Percentiles rank a stretch among this genome's conserved stretches.
phyloP scores from a whole-genome alignment of 2,888 invertebrate species.

The Theodoxus fluviatilis region DNA sequence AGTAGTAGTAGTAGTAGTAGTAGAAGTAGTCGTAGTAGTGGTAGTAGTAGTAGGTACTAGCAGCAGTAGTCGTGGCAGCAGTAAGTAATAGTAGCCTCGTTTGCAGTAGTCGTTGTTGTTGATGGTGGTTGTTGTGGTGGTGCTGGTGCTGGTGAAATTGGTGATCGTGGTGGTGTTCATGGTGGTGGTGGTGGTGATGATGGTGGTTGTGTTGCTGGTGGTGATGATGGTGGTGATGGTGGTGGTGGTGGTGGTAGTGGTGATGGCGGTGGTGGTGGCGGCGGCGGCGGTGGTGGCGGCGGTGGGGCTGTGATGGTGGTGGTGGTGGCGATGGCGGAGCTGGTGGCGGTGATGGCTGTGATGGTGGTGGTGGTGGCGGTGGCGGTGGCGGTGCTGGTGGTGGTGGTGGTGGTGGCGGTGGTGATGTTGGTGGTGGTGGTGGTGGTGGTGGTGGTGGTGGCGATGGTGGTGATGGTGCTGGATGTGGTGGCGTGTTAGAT shows the following conservation, averaged over 20 bases:
- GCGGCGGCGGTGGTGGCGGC: not conserved
- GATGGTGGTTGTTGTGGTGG: too few species aligned
- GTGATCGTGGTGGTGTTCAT: not conserved
- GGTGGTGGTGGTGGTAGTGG: not conserved
- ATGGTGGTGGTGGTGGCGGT: not conserved
- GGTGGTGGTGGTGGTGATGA: not conserved
- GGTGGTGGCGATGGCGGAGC: not conserved
- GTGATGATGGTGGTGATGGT: not conserved
- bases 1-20: conserved; percentile 2
- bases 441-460: not conserved
- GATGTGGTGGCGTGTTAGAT: too few species aligned
- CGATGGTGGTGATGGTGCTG: not conserved
- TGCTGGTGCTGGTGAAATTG: too few species aligned
- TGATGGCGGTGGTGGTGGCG: not conserved
- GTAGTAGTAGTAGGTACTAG: not conserved
- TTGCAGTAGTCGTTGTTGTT: too few species aligned
- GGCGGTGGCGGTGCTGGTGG: not conserved
- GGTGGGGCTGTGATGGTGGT: not conserved
- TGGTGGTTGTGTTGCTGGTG: not conserved
- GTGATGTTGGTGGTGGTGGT: not conserved
- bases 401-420: not conserved
- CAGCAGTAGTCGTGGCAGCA: not conserved
- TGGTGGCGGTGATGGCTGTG: not conserved
- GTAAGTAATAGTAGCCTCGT: not conserved
- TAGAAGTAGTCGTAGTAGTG: not conserved